Base-by-base conservation (phyloP, 2,888 invertebrate species). In the Psylliodes chrysocephalus region DNA sequence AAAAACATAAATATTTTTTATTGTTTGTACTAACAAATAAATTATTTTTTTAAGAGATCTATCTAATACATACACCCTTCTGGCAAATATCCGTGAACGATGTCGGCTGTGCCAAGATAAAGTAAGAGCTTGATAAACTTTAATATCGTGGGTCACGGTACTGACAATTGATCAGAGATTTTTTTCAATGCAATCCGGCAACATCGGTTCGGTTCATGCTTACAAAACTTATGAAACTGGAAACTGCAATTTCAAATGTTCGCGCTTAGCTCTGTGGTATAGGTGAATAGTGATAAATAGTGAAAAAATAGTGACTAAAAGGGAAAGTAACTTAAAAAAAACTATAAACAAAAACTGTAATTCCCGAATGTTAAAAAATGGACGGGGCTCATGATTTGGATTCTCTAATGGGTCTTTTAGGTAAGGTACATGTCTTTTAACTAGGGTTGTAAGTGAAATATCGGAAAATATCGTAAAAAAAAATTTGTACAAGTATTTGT, bases 201-300 rank as follows among this genome's bases (percentile, higher is more conserved):
- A 52, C 60, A 61, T 49, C 61, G 61, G 52, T 35, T 40, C n/a
- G 12, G 17, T 14, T 14, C 46, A 10, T 12, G 49, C 28, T 49
- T 28, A 59, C 57, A 59, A 64, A 65, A 56, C 63, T 61, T 54
- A 52, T 59, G 65, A 63, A 63, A 60, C 63, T 67, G 64, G 59
- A 55, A 62, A 60, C 53, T 15, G 51, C 22, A 64, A 62, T 56
- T 62, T 62, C 22, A 62, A 62, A 62, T 56, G 62, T 62, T 51
- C 42, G 62, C 38, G 49, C 49, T 15, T 38, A 28, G 38, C 28
- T 17, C 17, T 33, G 57, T 25, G 49, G 25, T 22, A 59, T 38
- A 40, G 35, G 38, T 46, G 35, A 17, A 18, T 44, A 49, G 7
- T 49, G 3, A 12, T 28, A 28, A 28, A 49, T 22, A 22, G 35